Evolutionary conservation across 2,888 invertebrate genomes (phyloP), one percentile per base, ranked within the genome.

Genomic region (Heliconius cydno): DNA sequence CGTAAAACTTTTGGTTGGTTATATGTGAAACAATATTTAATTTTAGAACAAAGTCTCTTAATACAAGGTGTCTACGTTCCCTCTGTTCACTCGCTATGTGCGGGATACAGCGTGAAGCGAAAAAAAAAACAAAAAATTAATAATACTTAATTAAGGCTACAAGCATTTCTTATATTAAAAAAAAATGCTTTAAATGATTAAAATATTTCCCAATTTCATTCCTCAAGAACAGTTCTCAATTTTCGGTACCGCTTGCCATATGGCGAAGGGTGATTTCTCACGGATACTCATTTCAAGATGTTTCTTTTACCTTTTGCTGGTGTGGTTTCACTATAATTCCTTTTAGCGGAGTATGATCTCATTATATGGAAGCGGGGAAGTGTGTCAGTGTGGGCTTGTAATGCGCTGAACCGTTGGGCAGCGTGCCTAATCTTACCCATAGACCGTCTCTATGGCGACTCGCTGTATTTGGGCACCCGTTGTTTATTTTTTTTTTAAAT

Each of bases 351-450:
- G 83, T 85, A 87, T 88, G 90, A 89, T 89, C 88, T 89, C 88
- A 87, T 90, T 88, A 88, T 82, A 77, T 79, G 79, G 80, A 77
- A 78, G 84, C 75, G 82, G 82, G 85, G 85, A 90, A 89, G 87
- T 90, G 84, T 90, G 90, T 88, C 89, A 89, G 85, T 84, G 86
- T 85, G 85, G 84, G 86, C 79, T 85, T 86, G 86, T 89, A 88
- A 84, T 85, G 87, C 87, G 85, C 65, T 63, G 65, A 78, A 84
- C 83, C 82, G 86, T 86, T 85, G 86, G 85, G 84, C 84, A 82
- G 82, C 85, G 93, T 94, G 92, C 92, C 92, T 92, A 93, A 94
- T 94, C 93, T 93, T 85, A 84, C 86, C 84, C 87, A 88, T 87
- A 88, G 88, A 89, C 87, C 86, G 87, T 85, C 87, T 86, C 87